Conservation (phyloP, 2,888 invertebrate genomes). For the Pachliopta kotzebuea region DNA sequence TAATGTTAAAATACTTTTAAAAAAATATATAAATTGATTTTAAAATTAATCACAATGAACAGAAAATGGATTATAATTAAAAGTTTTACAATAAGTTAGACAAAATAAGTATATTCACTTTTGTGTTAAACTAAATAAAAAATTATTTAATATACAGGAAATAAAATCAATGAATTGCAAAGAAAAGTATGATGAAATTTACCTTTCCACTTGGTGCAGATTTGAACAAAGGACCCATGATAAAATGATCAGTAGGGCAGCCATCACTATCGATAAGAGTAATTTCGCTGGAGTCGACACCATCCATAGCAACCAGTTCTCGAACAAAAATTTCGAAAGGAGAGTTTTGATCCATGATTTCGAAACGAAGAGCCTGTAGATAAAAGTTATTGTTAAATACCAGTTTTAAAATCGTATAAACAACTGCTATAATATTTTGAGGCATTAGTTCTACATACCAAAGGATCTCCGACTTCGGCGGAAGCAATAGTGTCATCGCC, state of each 20-base stretch:
- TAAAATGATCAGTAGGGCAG: slow-evolving; percentile 96
- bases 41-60: background rate
- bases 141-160: too few species aligned
- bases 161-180: background rate
- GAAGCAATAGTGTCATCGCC: slow-evolving; percentile 92
- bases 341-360: slow-evolving; percentile 94
- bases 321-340: slow-evolving; percentile 97
- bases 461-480: slow-evolving; percentile 95
- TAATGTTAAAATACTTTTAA: background rate
- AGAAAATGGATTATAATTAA: too few species aligned
- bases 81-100: background rate
- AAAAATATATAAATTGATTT: background rate
- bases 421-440: slow-evolving; percentile 6
- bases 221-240: slow-evolving; percentile 95
- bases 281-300: slow-evolving; percentile 95
- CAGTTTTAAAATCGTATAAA: slow-evolving; percentile 1
- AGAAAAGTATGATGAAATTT: slow-evolving; percentile 31
- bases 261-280: slow-evolving; percentile 94
- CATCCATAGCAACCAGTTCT: slow-evolving; percentile 96
- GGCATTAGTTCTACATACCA: slow-evolving; percentile 58
- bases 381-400: slow-evolving; percentile 45
- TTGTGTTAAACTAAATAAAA: too few species aligned
- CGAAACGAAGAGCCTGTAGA: slow-evolving; percentile 88
- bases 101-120: background rate
- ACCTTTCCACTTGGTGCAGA: slow-evolving; percentile 90